Conservation (phyloP, 2,113 vertebrate genomes). For the Procavia capensis region DNA sequence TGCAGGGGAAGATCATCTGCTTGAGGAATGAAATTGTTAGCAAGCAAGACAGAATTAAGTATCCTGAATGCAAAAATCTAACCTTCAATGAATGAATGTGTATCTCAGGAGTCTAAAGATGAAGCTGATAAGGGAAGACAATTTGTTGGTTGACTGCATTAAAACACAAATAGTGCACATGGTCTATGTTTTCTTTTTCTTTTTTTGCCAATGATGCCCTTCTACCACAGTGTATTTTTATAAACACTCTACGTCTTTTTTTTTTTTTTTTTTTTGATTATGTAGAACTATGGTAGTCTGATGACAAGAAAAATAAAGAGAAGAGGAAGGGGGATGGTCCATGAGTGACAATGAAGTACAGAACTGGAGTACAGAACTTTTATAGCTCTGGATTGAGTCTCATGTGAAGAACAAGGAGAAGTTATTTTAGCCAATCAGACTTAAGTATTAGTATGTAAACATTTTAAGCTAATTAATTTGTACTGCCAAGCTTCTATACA, state of each 20-base stretch:
- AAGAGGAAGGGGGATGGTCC: background rate
- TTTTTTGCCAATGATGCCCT: no score
- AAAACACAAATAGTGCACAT: no score
- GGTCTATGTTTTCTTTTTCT: no score
- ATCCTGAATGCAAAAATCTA: background rate
- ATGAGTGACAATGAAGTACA: background rate
- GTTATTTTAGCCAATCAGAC: background rate
- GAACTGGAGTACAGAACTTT: background rate
- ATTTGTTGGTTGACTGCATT: background rate
- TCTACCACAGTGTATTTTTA: no score
- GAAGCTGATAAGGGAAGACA: fast-evolving
- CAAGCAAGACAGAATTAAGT: background rate
- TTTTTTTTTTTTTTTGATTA: no score
- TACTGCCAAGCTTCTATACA: background rate
- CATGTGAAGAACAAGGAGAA: background rate
- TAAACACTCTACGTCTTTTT: no score
- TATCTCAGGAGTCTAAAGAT: fast-evolving
- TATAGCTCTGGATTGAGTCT: background rate
- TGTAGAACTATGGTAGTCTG: no score
- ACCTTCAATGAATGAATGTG: background rate
- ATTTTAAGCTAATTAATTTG: background rate
- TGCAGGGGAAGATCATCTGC: no score
- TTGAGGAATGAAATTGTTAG: background rate
- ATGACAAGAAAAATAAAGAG: background rate
- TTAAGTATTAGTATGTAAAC: background rate